These are phyloP conservation scores for Cygnus atratus DNA, from an alignment of 2,113 vertebrate genomes.

Conservation along the genomic window DNA sequence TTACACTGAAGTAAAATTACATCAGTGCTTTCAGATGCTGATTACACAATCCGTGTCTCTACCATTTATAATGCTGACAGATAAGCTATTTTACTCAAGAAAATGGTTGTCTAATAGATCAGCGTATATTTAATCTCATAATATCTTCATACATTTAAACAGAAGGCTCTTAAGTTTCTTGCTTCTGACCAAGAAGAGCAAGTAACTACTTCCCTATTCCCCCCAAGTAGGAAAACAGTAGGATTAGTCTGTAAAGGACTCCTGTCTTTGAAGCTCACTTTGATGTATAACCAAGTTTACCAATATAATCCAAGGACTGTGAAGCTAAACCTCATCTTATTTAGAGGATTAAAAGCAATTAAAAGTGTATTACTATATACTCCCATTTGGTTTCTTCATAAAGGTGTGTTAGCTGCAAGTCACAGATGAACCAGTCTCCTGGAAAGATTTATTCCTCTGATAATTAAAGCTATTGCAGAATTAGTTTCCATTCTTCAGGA, in stretches of 20 bases:
- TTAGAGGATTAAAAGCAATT: constrained; percentile 55
- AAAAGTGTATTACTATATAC: not conserved
- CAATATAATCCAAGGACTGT: constrained; percentile 73
- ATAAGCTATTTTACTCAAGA: constrained; percentile 64
- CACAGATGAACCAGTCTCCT: constrained; percentile 9
- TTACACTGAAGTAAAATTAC: constrained; percentile 54
- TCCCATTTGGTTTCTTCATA: not conserved
- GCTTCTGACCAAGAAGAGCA: constrained; percentile 62
- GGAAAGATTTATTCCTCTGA: constrained; percentile 32
- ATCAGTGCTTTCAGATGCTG: constrained; percentile 25
- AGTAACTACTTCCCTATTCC: constrained; percentile 61
- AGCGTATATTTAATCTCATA: constrained; percentile 73
- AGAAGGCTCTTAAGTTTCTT: constrained; percentile 62
- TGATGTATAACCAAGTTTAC: constrained; percentile 65
- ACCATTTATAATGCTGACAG: constrained; percentile 51
- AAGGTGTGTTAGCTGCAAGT: constrained; percentile 10
- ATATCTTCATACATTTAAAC: constrained; percentile 69
- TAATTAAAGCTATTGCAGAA: constrained; percentile 37
- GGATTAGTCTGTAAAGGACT: constrained; percentile 67
- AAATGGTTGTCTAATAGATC: constrained; percentile 27
- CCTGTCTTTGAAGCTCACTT: constrained; percentile 64
- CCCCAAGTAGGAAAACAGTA: constrained; percentile 33
- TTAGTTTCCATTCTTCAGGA: not conserved
- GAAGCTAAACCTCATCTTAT: constrained; percentile 61
- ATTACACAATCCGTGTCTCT: constrained; percentile 27